These are phyloP conservation scores for Phalacrocorax pelagicus DNA, from an alignment of 2,113 vertebrate genomes.

Conservation along the genomic window DNA sequence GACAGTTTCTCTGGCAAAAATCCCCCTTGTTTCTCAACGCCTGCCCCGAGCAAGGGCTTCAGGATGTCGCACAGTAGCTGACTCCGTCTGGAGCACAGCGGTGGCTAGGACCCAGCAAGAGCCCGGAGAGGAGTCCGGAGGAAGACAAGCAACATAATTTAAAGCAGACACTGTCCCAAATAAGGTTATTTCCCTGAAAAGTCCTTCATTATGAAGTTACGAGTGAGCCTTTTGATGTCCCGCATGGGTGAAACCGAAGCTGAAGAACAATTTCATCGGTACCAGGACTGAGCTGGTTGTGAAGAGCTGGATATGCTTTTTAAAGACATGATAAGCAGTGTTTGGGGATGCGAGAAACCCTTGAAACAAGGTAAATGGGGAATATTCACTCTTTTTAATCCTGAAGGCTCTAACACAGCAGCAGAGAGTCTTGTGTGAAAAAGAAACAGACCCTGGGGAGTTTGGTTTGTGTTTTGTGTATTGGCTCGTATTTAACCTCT, in stretches of 20 bases:
- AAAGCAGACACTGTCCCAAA: slow-evolving; percentile 58
- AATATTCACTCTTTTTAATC: background rate
- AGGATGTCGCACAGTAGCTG: slow-evolving; percentile 11
- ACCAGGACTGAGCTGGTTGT: background rate
- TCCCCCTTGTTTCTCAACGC: background rate
- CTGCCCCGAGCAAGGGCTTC: background rate
- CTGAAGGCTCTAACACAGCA: background rate
- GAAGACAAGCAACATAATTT: slow-evolving; percentile 50
- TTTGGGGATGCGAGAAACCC: background rate
- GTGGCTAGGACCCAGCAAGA: slow-evolving; percentile 67
- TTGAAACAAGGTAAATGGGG: slow-evolving; percentile 48
- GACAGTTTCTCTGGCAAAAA: background rate
- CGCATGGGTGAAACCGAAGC: background rate
- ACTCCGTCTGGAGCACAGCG: background rate
- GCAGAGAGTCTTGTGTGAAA: background rate
- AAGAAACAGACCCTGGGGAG: background rate
- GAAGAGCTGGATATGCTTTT: slow-evolving; percentile 37
- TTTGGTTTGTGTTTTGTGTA: background rate
- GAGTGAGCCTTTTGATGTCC: background rate
- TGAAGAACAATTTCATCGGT: background rate
- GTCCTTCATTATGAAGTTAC: background rate
- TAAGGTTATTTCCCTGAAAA: slow-evolving; percentile 46
- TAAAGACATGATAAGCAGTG: slow-evolving; percentile 1
- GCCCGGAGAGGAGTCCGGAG: background rate
- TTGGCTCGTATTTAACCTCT: background rate